Evolutionary conservation across 1,140 invertebrate genomes (phyloP), one percentile per base, ranked within the genome.

Genomic region (Neodiprion pinetum): DNA sequence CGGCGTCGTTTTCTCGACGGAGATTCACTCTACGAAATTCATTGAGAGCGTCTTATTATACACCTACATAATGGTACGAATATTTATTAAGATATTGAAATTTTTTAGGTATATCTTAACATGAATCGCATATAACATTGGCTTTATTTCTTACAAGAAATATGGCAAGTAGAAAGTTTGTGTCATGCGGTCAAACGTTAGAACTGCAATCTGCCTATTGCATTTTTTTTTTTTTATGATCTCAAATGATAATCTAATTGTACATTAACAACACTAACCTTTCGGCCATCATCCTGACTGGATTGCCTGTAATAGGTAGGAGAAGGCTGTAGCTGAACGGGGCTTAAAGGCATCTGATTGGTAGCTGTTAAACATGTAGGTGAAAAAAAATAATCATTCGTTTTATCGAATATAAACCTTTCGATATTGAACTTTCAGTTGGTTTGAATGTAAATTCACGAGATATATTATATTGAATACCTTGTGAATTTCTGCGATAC

Each of bases 211-310:
- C 11, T 8, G 8, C 47, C 47, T 69, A 3, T 11, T 5, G 67
- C 47, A 40, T 49, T 11, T 71, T 49, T 71, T 71, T 71, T n/a
- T 10, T 47, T 61, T 10, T 61, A 70, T 65, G 72, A 1, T 65
- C 70, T 21, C 23, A 72, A 70, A 69, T 17, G 67, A 69, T 11
- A n/a, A 71, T 71, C 23, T 71, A 11, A 71, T 47, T 47, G 47
- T 28, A n/a, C 12, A 12, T 28, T 28, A 17, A 23, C 11, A 40
- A 71, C 0, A 40, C 21, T 81, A 81, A 89, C 88, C 83, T 90
- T 90, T 79, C 88, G 83, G 49, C 88, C 86, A 76, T 90, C 88
- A 75, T 89, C 88, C 81, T 89, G 88, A 83, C 84, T 88, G 82
- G 85, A 81, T 77, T 87, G 88, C 71, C 86, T 85, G 74, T 88